Conservation (phyloP, 2,113 vertebrate species). For the Sorex araneus region DNA sequence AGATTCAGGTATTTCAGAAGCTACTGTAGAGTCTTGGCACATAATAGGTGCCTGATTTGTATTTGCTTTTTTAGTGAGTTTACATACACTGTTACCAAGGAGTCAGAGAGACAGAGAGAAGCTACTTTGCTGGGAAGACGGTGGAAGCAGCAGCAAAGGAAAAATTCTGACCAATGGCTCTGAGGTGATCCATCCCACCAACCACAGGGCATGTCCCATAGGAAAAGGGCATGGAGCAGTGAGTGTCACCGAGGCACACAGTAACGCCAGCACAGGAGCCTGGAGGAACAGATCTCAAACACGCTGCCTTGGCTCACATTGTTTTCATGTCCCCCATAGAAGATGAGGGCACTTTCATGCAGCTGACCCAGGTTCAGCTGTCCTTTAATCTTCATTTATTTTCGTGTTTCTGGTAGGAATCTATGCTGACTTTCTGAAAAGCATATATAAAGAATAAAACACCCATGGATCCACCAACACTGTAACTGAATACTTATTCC, state of each 20-base stretch:
- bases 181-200: constrained; percentile 1
- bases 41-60: neutral
- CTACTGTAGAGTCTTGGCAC: neutral
- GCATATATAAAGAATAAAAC: neutral
- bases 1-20: neutral
- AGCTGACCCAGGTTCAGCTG: no score
- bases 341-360: no score
- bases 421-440: constrained; percentile 46
- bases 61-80: neutral
- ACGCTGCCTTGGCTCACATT: neutral
- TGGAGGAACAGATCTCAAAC: constrained; percentile 35
- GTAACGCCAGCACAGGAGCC: neutral
- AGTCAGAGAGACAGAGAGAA: neutral
- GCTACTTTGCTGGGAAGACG: neutral
- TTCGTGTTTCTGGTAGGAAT: constrained; percentile 41
- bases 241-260: neutral
- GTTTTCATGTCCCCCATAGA: neutral
- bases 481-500: constrained; percentile 24
- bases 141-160: neutral
- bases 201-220: neutral
- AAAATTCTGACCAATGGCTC: constrained; percentile 31
- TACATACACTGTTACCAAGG: neutral
- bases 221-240: neutral
- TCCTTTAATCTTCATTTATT: constrained; percentile 30
- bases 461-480: neutral